Evolutionary conservation across 1,140 invertebrate species (phyloP), one percentile per base, ranked within the genome.

Genomic region (Oscheius sp.): DNA sequence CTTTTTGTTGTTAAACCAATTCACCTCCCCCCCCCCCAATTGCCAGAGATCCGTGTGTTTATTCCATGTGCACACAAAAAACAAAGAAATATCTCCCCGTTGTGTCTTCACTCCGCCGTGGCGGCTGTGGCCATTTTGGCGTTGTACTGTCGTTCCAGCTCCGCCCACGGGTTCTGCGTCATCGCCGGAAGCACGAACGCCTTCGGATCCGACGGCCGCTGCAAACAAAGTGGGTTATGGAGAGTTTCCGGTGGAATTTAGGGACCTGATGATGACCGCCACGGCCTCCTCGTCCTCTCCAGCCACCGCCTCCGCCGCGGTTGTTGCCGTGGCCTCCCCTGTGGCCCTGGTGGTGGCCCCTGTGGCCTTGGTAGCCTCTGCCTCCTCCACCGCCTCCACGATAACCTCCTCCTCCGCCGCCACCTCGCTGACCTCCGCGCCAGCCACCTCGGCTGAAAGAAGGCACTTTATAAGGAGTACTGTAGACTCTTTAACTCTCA

Each of bases 101-200:
- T n/a, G n/a, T 31, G 20, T 23, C 15, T 23, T 59, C 23, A 59
- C 20, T 31, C 13, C 13, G 20, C 10, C 13, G 13, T 59, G 55
- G 20, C 55, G 32, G 61, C 61, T 10, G 36, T 42, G 3, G 52
- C 69, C n/a, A 46, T 35, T 49, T 71, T 45, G 7, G 58, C 13
- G 15, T 68, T 52, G 32, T 73, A 73, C 15, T 68, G 31, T 20
- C 23, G 29, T 69, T 77, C 75, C n/a, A 77, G 52, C 23, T 38
- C 32, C 0, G 28, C 58, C 76, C 76, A 77, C 1, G 76, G 76
- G 73, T 77, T 77, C 13, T 20, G 15, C 64, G 45, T 67, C 76
- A 77, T 77, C 46, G 52, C 49, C 18, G 76, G 76, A n/a, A 71
- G 63, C 13, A 76, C 32, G 36, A 55, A 76, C 34, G 58, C 35